A percentile compares a stretch with the other conserved stretches of the same genome.
phyloP scores from a whole-genome alignment of 2,797 vertebrate species.

The Lacerta agilis region DNA sequence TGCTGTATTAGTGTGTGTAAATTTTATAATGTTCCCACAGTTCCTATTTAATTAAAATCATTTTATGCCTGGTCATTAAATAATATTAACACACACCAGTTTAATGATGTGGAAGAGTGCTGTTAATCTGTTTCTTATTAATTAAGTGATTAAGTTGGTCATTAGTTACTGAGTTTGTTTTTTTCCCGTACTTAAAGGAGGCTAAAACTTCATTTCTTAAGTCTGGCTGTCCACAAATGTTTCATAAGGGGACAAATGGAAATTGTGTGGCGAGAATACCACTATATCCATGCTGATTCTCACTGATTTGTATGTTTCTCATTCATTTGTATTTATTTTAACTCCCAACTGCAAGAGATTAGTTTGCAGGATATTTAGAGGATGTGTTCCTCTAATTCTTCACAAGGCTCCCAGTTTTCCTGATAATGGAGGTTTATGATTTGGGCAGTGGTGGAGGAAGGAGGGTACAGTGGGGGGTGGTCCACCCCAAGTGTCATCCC shows the following conservation, averaged over 20 bases:
- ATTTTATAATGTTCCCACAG: slow-evolving; percentile 33
- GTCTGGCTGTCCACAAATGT: not conserved
- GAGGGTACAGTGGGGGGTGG: too few relatives aligned
- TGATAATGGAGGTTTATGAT: not conserved
- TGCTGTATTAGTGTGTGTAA: slow-evolving; percentile 21
- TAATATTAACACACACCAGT: slow-evolving; percentile 40
- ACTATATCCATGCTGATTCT: not conserved
- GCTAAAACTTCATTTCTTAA: not conserved
- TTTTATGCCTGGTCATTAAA: slow-evolving; percentile 51
- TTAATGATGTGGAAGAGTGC: slow-evolving; percentile 45
- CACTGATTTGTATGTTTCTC: not conserved
- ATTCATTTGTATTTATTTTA: not conserved
- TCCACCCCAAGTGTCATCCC: too few relatives aligned
- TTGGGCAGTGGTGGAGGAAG: not conserved
- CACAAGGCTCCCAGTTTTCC: not conserved
- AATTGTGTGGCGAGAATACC: not conserved
- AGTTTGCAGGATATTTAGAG: not conserved
- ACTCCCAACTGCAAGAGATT: not conserved
- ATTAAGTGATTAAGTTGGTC: slow-evolving; percentile 32
- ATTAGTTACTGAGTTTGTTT: not conserved
- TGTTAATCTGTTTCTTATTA: slow-evolving; percentile 48
- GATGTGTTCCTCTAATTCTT: not conserved
- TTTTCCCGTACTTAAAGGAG: too few relatives aligned
- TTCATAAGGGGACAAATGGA: not conserved
- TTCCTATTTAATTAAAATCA: slow-evolving; percentile 51